Conservation (phyloP, 2,888 invertebrate genomes). For the Chrysina gloriosa region DNA sequence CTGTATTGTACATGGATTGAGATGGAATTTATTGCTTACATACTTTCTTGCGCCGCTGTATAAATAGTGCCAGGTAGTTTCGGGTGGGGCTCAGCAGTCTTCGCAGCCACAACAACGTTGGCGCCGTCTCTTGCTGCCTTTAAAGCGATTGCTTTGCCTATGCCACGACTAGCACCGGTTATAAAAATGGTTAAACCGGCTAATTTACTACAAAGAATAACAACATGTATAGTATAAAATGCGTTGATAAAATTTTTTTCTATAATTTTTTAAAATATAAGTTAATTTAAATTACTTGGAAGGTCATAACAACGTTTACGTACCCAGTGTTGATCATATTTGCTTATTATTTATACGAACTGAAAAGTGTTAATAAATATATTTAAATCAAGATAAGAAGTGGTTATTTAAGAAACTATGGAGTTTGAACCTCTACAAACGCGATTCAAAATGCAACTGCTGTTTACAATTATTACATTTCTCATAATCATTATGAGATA, state of each 20-base stretch:
- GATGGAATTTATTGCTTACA: constrained; percentile 54
- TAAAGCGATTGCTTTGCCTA: constrained; percentile 94
- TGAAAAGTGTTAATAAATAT: constrained; percentile 88
- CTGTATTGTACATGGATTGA: not conserved
- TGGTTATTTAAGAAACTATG: no score
- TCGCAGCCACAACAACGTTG: constrained; percentile 91
- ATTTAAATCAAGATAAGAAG: no score
- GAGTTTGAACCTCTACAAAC: no score
- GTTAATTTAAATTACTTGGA: no score
- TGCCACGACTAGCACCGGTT: constrained; percentile 97
- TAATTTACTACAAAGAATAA: constrained; percentile 69
- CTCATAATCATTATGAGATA: no score
- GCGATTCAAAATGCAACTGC: no score
- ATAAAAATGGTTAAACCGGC: constrained; percentile 94
- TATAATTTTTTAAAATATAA: not conserved
- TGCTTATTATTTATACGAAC: constrained; percentile 74
- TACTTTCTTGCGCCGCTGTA: constrained; percentile 90
- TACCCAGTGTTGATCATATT: constrained; percentile 30
- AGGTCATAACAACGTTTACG: no score
- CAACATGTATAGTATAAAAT: not conserved
- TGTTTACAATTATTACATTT: no score
- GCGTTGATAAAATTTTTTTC: not conserved
- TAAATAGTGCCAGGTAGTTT: constrained; percentile 94
- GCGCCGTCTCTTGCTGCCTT: constrained; percentile 94
- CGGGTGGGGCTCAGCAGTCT: constrained; percentile 90